Evolutionary conservation across 2,797 vertebrate genomes (phyloP), one percentile per base, ranked within the genome.

Genomic region (Coracias cyanogaster): DNA sequence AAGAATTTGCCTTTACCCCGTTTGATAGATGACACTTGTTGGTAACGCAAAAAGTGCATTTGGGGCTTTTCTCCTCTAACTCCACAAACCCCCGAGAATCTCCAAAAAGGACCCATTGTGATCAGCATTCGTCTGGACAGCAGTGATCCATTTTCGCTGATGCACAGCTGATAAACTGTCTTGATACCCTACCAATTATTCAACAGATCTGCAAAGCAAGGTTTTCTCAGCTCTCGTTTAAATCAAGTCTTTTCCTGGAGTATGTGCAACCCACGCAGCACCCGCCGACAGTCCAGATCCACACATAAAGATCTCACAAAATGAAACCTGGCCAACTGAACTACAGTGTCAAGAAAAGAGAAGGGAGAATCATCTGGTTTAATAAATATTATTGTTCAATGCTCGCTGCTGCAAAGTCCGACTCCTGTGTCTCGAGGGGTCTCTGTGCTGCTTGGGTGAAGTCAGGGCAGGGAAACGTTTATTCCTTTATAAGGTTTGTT

Each of bases 191-290:
- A 28, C 24, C n/a, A 54, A 8, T 55, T 28, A 82, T 3, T 41
- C 21, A 62, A 12, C 81, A 55, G 35, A 39, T 54, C 31, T 54
- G 67, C 70, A 70, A 35, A 46, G 64, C 58, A 33, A 10, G 15
- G 28, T 5, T 16, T 22, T 51, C 41, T 46, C 7, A 1, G 24
- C 49, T 86, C 12, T 4, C 1, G 20, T 5, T 20, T 17, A 49
- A 62, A 46, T 19, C 64, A 28, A 35, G 9, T 1, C 58, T 46
- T 10, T 49, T 41, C 48, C n/a, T 19, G 69, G 37, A 35, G 29
- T 6, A 41, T 24, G 3, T 1, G 6, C 20, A 41, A 16, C 67
- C 25, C 54, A 12, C 0, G 0, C 1, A 49, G 41, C n/a, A 60
- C 2, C 51, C n/a, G 17, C 7, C 51, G 29, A 28, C 46, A 25